A percentile compares a stretch with the other conserved stretches of the same genome.
Conservation (phyloP, 2,888 invertebrate species). For the Achlya flavicornis region DNA sequence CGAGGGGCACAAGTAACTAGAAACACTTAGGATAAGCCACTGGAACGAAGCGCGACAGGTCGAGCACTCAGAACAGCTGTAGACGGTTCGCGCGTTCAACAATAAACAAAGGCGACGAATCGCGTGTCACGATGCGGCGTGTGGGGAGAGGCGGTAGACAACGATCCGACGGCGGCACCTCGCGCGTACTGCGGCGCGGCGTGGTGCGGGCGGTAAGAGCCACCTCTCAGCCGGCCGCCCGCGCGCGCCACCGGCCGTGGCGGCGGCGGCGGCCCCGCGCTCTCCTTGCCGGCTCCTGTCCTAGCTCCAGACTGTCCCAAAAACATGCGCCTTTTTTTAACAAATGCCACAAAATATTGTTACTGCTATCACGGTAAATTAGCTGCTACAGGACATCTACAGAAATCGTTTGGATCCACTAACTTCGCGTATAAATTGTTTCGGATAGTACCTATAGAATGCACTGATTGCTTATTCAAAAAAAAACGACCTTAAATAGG, state of each 20-base stretch:
- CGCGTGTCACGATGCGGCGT: conserved; percentile 51
- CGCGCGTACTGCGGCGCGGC: conserved; percentile 75
- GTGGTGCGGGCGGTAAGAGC: conserved; percentile 39
- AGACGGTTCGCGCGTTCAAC: conserved; percentile 57
- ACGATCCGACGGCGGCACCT: conserved; percentile 67
- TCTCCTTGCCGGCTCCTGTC: conserved; percentile 43
- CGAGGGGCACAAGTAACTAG: conserved; percentile 44
- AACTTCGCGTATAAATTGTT: too few relatives aligned
- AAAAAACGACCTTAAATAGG: too few relatives aligned
- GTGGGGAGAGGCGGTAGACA: conserved; percentile 48
- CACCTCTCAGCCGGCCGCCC: conserved; percentile 37
- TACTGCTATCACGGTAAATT: neutral
- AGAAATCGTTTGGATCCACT: neutral
- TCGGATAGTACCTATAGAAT: too few relatives aligned
- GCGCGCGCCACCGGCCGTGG: conserved; percentile 15
- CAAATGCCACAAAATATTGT: too few relatives aligned
- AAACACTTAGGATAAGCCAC: conserved; percentile 41
- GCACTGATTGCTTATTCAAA: too few relatives aligned
- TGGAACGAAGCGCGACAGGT: conserved; percentile 33
- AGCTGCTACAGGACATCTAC: too few relatives aligned
- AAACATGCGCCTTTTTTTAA: neutral
- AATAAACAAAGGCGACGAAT: conserved; percentile 77
- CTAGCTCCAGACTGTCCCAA: conserved; percentile 1
- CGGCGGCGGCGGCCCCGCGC: conserved; percentile 35
- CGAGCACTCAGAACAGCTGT: conserved; percentile 58